phyloP scores from a whole-genome alignment of 2,888 invertebrate species.

The Acrocyrtus sp. region DNA sequence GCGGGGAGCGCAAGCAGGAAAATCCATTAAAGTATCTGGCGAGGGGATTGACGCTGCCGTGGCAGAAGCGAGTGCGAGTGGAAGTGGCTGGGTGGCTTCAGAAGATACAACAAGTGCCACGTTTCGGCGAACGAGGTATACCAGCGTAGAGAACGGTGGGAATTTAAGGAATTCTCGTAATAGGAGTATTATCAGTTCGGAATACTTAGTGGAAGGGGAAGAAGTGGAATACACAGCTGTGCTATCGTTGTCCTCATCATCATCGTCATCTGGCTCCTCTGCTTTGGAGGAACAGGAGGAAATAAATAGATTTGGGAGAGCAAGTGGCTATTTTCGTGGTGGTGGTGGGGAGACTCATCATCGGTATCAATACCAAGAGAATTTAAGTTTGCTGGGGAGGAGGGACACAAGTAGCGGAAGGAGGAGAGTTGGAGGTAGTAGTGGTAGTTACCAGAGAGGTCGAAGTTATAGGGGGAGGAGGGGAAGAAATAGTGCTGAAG shows the following conservation, averaged over 20 bases:
- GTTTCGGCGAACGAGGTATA: slow-evolving; percentile 23
- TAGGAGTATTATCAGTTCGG: background rate
- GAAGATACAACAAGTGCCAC: slow-evolving; percentile 36
- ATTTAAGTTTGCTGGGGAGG: too few species aligned
- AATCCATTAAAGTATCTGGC: too few species aligned
- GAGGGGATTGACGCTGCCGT: too few species aligned
- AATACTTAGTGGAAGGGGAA: background rate
- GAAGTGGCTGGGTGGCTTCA: background rate
- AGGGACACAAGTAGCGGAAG: background rate
- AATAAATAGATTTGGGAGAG: background rate
- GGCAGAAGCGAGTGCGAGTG: background rate
- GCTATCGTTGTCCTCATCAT: background rate
- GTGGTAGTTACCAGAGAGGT: background rate
- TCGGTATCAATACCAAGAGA: background rate
- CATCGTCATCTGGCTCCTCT: background rate
- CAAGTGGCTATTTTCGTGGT: slow-evolving; percentile 34
- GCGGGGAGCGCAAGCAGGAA: too few species aligned
- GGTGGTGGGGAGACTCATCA: slow-evolving; percentile 1
- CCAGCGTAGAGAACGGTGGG: slow-evolving; percentile 28
- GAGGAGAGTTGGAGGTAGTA: background rate
- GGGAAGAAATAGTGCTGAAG: background rate
- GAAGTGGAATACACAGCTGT: slow-evolving; percentile 12
- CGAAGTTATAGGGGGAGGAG: slow-evolving; percentile 18
- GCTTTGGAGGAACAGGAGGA: background rate
- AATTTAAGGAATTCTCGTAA: slow-evolving; percentile 27